Evolutionary conservation across 2,888 invertebrate genomes (phyloP).

Genomic region (Azorinus chamasolen): DNA sequence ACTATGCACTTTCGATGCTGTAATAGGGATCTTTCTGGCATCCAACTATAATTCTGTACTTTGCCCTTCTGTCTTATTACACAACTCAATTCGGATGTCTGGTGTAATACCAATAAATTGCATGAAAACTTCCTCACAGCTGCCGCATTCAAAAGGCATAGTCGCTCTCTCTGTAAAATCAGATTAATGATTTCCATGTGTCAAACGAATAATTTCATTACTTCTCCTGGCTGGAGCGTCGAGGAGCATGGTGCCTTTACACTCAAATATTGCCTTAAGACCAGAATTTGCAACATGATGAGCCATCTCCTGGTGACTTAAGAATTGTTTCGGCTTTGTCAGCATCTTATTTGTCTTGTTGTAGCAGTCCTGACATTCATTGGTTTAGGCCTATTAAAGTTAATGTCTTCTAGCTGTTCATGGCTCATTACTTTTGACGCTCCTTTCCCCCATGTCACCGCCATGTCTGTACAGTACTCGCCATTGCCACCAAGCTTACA

Average conservation of each 20-base stretch:
- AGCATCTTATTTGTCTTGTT: neutral
- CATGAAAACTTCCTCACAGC: conserved; percentile 14
- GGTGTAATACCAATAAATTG: conserved; percentile 12
- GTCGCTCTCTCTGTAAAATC: too few species aligned
- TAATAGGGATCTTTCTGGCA: conserved; percentile 28
- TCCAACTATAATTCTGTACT: conserved; percentile 22
- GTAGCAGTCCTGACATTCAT: neutral
- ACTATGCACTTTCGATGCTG: conserved; percentile 11
- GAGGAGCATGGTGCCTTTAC: conserved; percentile 28
- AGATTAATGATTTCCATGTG: too few species aligned
- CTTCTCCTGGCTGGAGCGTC: too few species aligned
- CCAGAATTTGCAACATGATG: conserved; percentile 1
- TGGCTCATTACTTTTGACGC: conserved; percentile 12
- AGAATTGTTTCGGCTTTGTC: conserved; percentile 22
- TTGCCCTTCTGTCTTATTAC: conserved; percentile 13
- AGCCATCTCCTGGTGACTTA: conserved; percentile 11
- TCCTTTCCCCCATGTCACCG: conserved; percentile 26
- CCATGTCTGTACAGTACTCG: conserved; percentile 39
- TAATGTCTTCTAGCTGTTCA: conserved; percentile 12
- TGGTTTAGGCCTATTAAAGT: conserved; percentile 14
- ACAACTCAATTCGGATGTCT: neutral
- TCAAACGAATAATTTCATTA: too few species aligned
- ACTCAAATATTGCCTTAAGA: conserved; percentile 13
- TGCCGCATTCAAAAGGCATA: neutral
- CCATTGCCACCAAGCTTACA: conserved; percentile 33